Conservation (phyloP, 1,140 invertebrate genomes). For the Anastrepha obliqua region DNA sequence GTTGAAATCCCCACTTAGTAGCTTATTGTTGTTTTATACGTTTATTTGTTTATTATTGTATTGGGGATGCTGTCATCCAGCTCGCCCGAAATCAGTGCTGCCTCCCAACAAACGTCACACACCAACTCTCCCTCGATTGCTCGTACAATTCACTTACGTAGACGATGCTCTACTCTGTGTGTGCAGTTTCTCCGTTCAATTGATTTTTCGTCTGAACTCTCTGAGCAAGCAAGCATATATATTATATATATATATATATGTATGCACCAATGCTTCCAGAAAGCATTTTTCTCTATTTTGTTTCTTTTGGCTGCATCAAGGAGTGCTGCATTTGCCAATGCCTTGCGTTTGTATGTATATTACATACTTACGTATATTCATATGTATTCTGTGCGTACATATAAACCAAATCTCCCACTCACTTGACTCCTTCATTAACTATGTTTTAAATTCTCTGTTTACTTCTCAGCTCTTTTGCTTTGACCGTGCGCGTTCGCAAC, state of each 20-base stretch:
- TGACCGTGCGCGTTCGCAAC: background rate
- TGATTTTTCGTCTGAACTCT: background rate
- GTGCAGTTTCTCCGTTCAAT: background rate
- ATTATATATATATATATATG: background rate
- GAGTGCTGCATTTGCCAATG: background rate
- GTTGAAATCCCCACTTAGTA: background rate
- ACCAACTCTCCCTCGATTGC: too few species aligned
- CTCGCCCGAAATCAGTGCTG: background rate
- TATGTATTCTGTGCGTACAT: background rate
- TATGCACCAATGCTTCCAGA: too few species aligned
- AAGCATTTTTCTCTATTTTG: too few species aligned
- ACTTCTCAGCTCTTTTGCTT: background rate
- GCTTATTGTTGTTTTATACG: background rate
- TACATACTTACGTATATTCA: background rate
- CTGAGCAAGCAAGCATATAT: background rate
- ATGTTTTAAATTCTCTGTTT: background rate
- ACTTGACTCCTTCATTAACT: constrained; percentile 6
- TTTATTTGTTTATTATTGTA: background rate
- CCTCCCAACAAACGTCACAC: too few species aligned
- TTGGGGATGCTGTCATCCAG: background rate
- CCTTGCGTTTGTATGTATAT: background rate
- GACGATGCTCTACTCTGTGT: background rate
- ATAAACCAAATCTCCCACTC: background rate
- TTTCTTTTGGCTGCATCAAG: background rate
- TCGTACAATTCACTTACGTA: background rate